Evolutionary conservation across 2,797 vertebrate species (phyloP).

Genomic region (Microhierax caerulescens): DNA sequence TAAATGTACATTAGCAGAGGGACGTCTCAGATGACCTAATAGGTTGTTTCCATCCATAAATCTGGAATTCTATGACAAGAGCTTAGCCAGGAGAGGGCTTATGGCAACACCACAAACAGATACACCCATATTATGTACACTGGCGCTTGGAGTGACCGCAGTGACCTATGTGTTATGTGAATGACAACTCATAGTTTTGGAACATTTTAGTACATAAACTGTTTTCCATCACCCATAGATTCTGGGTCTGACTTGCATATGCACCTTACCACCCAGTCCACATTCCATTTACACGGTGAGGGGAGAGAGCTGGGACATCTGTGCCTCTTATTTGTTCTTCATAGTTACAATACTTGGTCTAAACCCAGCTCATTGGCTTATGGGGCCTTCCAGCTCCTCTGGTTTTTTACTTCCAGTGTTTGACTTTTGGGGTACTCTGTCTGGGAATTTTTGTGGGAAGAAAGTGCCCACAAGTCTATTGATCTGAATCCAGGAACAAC

Average conservation of each 20-base stretch:
- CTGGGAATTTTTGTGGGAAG: not conserved
- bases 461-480: not conserved
- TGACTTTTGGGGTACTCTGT: not conserved
- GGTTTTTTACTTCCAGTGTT: not conserved
- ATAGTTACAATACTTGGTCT: not conserved
- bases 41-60: slow-evolving; percentile 27
- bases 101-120: not conserved
- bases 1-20: slow-evolving; percentile 26
- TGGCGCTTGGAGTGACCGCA: not conserved
- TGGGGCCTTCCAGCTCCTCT: not conserved
- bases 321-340: not conserved
- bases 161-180: not conserved
- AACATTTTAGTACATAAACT: not conserved
- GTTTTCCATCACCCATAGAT: not conserved
- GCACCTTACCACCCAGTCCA: not conserved
- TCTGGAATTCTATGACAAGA: not conserved
- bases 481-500: not conserved
- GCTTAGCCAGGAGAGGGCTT: not conserved
- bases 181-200: not conserved
- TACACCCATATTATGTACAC: not conserved
- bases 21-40: not conserved
- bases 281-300: not conserved
- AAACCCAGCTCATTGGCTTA: not conserved
- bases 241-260: not conserved
- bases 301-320: not conserved